These are phyloP conservation scores for Gephyroberyx darwinii DNA, from an alignment of 2,797 vertebrate species.

Conservation along the genomic window DNA sequence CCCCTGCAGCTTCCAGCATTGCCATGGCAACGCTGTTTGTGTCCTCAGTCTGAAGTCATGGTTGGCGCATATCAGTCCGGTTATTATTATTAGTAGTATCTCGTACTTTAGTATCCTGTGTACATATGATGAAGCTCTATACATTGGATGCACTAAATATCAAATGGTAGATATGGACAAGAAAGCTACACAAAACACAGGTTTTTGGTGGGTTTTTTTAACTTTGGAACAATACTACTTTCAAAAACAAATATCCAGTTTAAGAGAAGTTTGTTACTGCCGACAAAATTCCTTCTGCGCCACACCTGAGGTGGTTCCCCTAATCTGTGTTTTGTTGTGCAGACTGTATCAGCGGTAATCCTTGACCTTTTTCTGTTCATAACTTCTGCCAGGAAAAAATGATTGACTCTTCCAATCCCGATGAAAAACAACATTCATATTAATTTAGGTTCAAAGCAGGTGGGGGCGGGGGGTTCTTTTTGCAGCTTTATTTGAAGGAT, in stretches of 20 bases:
- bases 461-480: conserved; percentile 62
- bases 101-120: no score
- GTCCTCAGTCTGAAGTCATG: conserved; percentile 27
- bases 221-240: no score
- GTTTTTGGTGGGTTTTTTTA: no score
- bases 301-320: neutral
- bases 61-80: neutral
- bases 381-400: conserved; percentile 57
- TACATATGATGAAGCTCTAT: no score
- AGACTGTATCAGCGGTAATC: conserved; percentile 61
- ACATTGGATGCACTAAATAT: no score
- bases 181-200: no score
- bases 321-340: conserved; percentile 38
- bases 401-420: conserved; percentile 68
- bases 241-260: neutral
- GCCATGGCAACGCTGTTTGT: conserved; percentile 45
- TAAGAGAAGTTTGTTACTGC: conserved; percentile 2
- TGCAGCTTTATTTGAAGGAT: conserved; percentile 71
- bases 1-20: conserved; percentile 33
- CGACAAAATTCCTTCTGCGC: neutral
- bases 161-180: no score
- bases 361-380: conserved; percentile 61
- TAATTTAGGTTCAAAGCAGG: conserved; percentile 71
- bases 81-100: neutral
- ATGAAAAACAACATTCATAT: conserved; percentile 70